Base-by-base conservation (phyloP, 1,140 invertebrate species). In the Linepithema humile region DNA sequence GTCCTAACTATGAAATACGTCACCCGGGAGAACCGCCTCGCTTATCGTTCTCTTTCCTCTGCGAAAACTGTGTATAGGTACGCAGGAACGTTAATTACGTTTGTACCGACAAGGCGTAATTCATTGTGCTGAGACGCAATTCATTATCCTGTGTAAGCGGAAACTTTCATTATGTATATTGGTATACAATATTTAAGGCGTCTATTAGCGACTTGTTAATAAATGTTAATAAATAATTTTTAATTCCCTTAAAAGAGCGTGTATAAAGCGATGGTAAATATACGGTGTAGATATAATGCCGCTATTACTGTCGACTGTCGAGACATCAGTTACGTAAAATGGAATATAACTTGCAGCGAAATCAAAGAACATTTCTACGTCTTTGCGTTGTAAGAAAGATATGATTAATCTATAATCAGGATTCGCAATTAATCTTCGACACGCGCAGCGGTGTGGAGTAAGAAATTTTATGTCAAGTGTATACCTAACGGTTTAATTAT, bases 1-100 rank as follows among this genome's bases (percentile, higher is more conserved):
- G 12, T 32, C 32, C 48, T 57, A 70, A 80, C 75, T 80, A 80
- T 69, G 75, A 80, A 80, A 80, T 70, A 80, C 35, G 48, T 80
- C 75, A 70, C 75, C 75, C 75, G n/a, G 12, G 75, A 80, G 64
- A 70, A 70, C 53, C 32, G 32, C 35, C 75, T 43, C 35, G 62
- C 75, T 78, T 67, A 78, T 78, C 65, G 50, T 40, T 80, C 50
- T 38, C 48, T 80, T 60, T 65, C 60, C 50, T 78, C 75, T 45
- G 15, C 23, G 15, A 74, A 40, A 20, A 78, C 12, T 69, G 40
- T 69, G 40, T 53, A 53, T 69, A 57, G 55, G 20, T 77, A 55
- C 40, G 64, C 45, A 32, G 69, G 48, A 64, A 80, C 64, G 48
- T 80, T 80, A 80, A 80, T 80, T 80, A 70, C 35, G 64, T 80